Evolutionary conservation across 2,888 invertebrate genomes (phyloP).

Genomic region (Cataglyphis livida): DNA sequence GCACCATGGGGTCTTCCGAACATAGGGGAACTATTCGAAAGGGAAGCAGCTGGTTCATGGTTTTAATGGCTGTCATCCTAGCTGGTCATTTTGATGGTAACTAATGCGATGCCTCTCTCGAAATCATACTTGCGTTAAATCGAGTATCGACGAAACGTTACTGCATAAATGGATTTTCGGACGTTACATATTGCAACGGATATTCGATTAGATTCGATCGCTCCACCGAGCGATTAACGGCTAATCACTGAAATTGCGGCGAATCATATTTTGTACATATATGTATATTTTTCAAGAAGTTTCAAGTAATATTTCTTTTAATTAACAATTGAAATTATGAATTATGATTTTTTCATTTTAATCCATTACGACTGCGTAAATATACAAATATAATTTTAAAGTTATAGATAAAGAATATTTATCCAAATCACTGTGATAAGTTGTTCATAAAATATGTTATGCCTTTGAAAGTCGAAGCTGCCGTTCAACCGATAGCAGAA

Average conservation of each 20-base stretch:
- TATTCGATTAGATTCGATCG: constrained; percentile 15
- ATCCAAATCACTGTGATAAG: neutral
- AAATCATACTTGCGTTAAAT: constrained; percentile 61
- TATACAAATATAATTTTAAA: neutral
- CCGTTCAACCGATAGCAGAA: neutral
- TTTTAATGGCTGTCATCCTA: constrained; percentile 79
- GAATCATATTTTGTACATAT: neutral
- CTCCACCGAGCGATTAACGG: constrained; percentile 7
- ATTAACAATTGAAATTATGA: neutral
- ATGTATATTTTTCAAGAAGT: neutral
- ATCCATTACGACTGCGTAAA: neutral
- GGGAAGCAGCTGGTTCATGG: constrained; percentile 77
- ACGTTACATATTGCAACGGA: constrained; percentile 44
- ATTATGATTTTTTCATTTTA: neutral
- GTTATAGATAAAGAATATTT: neutral
- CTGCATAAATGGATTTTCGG: constrained; percentile 40
- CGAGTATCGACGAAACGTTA: constrained; percentile 57
- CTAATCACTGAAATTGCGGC: constrained; percentile 31
- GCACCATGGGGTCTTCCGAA: constrained; percentile 69
- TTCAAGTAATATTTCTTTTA: neutral
- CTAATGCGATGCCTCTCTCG: constrained; percentile 67
- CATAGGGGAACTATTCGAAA: constrained; percentile 63
- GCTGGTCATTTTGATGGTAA: constrained; percentile 77
- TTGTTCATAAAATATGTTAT: neutral
- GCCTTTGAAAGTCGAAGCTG: constrained; percentile 7